A percentile compares a stretch with the other conserved stretches of the same genome.
Conservation (phyloP, 92 coral and sea anemone species). For the Heteractis magnifica region DNA sequence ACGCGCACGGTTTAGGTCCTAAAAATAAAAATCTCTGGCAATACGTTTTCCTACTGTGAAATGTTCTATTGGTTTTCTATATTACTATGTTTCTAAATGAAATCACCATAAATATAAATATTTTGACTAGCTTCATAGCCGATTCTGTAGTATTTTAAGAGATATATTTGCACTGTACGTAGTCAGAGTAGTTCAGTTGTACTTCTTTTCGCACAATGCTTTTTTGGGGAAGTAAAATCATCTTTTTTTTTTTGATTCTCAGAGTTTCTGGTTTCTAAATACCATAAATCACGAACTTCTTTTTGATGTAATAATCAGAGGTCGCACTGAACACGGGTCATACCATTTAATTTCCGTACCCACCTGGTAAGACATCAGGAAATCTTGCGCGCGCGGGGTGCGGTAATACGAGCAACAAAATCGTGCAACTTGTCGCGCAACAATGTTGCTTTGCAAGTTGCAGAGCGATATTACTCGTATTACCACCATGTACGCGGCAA, state of each 20-base stretch:
- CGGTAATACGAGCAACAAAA: too few relatives aligned
- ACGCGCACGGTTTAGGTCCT: not conserved
- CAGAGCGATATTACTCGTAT: too few relatives aligned
- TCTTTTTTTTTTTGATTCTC: not conserved
- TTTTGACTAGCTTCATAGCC: not conserved
- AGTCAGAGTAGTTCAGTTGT: not conserved
- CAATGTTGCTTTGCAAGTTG: too few relatives aligned
- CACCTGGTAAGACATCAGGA: too few relatives aligned
- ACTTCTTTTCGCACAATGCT: not conserved
- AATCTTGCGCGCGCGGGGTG: too few relatives aligned
- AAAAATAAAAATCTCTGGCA: not conserved
- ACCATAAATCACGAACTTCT: too few relatives aligned
- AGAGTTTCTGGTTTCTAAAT: not conserved
- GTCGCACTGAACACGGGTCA: too few relatives aligned
- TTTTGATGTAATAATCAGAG: too few relatives aligned
- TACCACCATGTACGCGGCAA: too few relatives aligned
- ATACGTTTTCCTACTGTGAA: not conserved
- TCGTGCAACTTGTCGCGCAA: too few relatives aligned
- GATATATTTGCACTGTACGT: not conserved
- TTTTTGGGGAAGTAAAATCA: not conserved
- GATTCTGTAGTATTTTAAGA: not conserved
- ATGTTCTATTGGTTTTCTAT: not conserved
- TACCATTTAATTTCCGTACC: too few relatives aligned
- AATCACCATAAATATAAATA: conserved; percentile 4
- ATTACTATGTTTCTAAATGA: not conserved